A percentile compares a stretch with the other conserved stretches of the same genome.
Conservation (phyloP, 2,113 vertebrate genomes). For the Pantherophis guttatus region DNA sequence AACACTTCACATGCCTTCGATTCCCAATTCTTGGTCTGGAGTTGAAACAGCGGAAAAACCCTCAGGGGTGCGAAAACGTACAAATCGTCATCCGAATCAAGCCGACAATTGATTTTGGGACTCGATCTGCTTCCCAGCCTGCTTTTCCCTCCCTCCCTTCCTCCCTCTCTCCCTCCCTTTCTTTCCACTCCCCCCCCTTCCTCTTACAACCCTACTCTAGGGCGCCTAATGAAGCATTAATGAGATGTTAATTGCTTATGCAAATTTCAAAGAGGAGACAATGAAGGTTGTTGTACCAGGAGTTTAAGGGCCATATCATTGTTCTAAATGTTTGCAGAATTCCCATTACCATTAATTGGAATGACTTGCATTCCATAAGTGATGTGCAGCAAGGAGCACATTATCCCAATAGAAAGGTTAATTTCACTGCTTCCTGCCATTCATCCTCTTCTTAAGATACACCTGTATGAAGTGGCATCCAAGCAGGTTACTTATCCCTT, state of each 20-base stretch:
- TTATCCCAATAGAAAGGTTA: conserved; percentile 36
- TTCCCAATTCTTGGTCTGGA: not conserved
- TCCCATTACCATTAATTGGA: conserved; percentile 60
- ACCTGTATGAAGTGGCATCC: conserved; percentile 13
- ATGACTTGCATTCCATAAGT: conserved; percentile 26
- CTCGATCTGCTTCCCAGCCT: conserved; percentile 29
- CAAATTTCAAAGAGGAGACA: conserved; percentile 60
- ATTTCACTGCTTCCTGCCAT: conserved; percentile 22
- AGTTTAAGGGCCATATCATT: conserved; percentile 59
- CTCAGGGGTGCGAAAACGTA: not conserved
- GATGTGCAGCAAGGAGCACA: not conserved
- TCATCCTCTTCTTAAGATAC: conserved; percentile 29
- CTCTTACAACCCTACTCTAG: conserved; percentile 13
- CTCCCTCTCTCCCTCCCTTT: conserved; percentile 19
- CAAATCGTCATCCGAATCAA: conserved; percentile 33
- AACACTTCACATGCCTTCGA: rapidly evolving
- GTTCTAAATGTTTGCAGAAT: conserved; percentile 40
- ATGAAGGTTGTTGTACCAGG: conserved; percentile 51
- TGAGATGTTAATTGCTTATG: conserved; percentile 69
- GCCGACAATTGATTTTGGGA: conserved; percentile 24
- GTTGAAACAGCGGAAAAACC: no score
- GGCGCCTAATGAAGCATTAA: conserved; percentile 67
- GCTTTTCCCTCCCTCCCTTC: not conserved
- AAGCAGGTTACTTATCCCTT: not conserved
- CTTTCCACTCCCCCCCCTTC: conserved; percentile 13